A percentile compares a stretch with the other conserved stretches of the same genome.
Conservation (phyloP, 2,888 invertebrate species). For the Tetragnatha montana region DNA sequence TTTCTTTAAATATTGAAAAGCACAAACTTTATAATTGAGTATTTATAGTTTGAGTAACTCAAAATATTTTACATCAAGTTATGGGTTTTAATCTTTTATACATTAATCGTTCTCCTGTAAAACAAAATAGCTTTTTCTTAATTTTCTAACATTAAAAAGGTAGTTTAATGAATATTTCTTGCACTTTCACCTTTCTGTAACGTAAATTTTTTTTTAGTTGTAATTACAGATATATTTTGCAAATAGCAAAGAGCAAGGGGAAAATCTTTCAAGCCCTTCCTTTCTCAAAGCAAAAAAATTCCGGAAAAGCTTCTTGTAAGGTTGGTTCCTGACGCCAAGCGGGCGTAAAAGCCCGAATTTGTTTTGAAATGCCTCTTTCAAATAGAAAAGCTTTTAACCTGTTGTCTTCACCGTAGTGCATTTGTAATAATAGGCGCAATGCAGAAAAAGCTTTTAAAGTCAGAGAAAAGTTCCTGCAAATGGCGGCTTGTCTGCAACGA, state of each 20-base stretch:
- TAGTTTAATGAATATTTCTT: background rate
- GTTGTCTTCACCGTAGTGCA: slow-evolving; percentile 40
- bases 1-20: no score
- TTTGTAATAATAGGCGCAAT: slow-evolving; percentile 25
- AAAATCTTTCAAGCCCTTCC: no score
- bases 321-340: slow-evolving; percentile 10
- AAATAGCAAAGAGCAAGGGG: background rate
- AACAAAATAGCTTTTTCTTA: no score
- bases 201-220: background rate
- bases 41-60: no score
- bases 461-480: slow-evolving; percentile 26
- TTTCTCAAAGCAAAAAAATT: background rate
- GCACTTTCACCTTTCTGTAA: background rate
- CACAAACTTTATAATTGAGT: no score
- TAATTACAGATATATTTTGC: background rate
- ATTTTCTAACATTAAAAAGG: no score
- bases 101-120: no score
- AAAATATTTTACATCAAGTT: no score
- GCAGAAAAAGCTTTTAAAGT: slow-evolving; percentile 52
- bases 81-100: no score
- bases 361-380: slow-evolving; percentile 38
- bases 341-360: slow-evolving; percentile 39
- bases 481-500: slow-evolving; percentile 1
- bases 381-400: slow-evolving; percentile 65
- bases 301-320: background rate